These are phyloP conservation scores for Origma solitaria DNA, from an alignment of 2,113 vertebrate species.

Conservation along the genomic window DNA sequence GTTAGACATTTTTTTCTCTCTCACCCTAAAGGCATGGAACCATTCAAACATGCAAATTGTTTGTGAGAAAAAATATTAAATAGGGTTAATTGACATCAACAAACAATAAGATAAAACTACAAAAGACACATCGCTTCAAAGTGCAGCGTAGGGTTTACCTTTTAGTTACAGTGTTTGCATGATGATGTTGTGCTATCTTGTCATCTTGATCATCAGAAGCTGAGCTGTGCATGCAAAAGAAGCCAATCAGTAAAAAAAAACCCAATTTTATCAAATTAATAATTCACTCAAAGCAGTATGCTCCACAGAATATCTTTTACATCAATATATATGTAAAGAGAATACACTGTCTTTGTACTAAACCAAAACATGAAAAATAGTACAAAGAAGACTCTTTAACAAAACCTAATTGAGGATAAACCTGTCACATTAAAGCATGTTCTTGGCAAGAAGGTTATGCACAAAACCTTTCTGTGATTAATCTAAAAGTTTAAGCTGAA, in stretches of 20 bases:
- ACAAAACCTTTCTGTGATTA: slow-evolving; percentile 16
- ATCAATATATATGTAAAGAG: neutral
- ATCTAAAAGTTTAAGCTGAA: slow-evolving; percentile 33
- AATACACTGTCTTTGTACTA: neutral
- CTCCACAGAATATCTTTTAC: neutral
- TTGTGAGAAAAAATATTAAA: neutral
- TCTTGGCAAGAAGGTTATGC: neutral
- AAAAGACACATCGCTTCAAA: neutral
- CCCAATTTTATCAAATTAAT: neutral
- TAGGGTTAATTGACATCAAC: neutral
- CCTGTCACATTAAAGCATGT: neutral
- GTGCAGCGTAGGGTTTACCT: neutral
- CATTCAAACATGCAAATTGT: neutral
- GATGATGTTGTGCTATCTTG: neutral
- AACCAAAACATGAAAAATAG: neutral
- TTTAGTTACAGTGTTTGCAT: neutral
- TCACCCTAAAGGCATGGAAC: neutral
- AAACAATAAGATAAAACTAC: neutral
- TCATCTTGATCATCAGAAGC: slow-evolving; percentile 4
- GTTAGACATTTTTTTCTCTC: neutral
- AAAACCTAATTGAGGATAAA: slow-evolving; percentile 25
- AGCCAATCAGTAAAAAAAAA: neutral
- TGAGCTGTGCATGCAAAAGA: neutral
- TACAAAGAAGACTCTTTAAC: neutral
- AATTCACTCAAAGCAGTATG: neutral